Base-by-base conservation (phyloP, 2,797 vertebrate species). In the Vespertilio murinus region DNA sequence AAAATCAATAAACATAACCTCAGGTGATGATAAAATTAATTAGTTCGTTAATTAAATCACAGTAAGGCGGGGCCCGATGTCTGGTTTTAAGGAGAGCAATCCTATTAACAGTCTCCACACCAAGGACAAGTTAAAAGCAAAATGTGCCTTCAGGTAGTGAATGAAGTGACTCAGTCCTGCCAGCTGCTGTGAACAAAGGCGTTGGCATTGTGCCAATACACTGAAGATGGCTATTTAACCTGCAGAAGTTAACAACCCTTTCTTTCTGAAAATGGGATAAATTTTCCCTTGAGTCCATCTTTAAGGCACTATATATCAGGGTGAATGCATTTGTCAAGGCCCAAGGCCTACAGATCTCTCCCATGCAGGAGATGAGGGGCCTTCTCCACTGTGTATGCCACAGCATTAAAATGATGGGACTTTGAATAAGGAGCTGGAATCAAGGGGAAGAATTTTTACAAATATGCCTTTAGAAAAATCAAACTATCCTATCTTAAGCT, bases 381-480 rank as follows among this genome's bases (percentile, higher is more conserved):
- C 17, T 67, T 82, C 49, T 69, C 23, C n/a, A 10, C 16, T 47
- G 9, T 12, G 4, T 61, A 6, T 13, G 28, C n/a, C 52, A 35
- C 5, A 45, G 35, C 40, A 40, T 45, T 64, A 54, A 77, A 75
- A 59, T 23, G 8, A 84, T 3, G 16, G 54, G 18, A 47, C 59
- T 83, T 52, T 40, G 47, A 52, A 35, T 49, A 40, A 78, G 42
- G 47, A 70, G 8, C 49, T 91, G 49, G 22, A 81, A 83, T 67
- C 23, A 52, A 94, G 56, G 92, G 25, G 23, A 89, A 87, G 11
- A 70, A 61, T 85, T 65, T 78, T 54, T 88, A 13, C 23, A 65
- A 59, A 33, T 47, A 64, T 38, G 85, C 33, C 74, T 94, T 95
- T 80, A 85, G 82, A 92, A 73, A 83, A 52, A 54, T 59, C 52